Evolutionary conservation across 2,113 vertebrate species (phyloP).

Genomic region (Menidia beryllina): DNA sequence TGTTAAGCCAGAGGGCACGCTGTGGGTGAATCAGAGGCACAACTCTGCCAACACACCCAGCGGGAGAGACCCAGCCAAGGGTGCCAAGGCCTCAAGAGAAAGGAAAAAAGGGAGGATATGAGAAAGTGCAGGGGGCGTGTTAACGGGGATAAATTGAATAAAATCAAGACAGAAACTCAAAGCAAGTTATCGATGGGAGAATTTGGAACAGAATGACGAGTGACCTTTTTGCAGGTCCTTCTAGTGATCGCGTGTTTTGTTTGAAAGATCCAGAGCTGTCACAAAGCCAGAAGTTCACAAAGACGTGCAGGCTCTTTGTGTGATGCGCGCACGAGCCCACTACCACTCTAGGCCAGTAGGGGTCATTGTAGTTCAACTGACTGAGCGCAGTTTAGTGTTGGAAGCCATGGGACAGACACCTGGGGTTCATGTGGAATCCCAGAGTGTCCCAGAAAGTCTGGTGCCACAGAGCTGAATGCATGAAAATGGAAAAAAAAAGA

Average conservation of each 20-base stretch:
- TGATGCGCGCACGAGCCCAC: conserved; percentile 30
- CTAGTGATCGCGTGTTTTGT: conserved; percentile 3
- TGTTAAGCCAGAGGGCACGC: conserved; percentile 77
- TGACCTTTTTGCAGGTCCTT: not conserved
- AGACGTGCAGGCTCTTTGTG: conserved; percentile 44
- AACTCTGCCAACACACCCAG: conserved; percentile 71
- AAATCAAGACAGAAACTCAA: conserved; percentile 1
- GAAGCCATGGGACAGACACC: conserved; percentile 36
- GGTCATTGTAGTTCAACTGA: conserved; percentile 88
- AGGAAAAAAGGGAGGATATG: conserved; percentile 3
- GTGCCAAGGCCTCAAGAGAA: conserved; percentile 74
- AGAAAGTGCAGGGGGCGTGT: not conserved
- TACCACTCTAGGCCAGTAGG: conserved; percentile 82
- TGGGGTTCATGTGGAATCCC: conserved; percentile 39
- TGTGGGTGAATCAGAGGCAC: conserved; percentile 68
- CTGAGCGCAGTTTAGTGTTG: conserved; percentile 40
- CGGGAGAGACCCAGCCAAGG: conserved; percentile 60
- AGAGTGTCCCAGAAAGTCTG: conserved; percentile 16
- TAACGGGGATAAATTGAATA: conserved; percentile 5
- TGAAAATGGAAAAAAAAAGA: not conserved
- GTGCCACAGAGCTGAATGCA: conserved; percentile 10
- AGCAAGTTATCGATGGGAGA: not conserved
- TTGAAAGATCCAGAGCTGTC: conserved; percentile 14
- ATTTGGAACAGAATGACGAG: conserved; percentile 3
- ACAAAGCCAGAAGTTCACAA: conserved; percentile 41